Percentiles rank a stretch among this genome's conserved stretches.
Evolutionary conservation across 92 coral and sea anemone genomes (phyloP).

Genomic region (Paramuricea clavata): DNA sequence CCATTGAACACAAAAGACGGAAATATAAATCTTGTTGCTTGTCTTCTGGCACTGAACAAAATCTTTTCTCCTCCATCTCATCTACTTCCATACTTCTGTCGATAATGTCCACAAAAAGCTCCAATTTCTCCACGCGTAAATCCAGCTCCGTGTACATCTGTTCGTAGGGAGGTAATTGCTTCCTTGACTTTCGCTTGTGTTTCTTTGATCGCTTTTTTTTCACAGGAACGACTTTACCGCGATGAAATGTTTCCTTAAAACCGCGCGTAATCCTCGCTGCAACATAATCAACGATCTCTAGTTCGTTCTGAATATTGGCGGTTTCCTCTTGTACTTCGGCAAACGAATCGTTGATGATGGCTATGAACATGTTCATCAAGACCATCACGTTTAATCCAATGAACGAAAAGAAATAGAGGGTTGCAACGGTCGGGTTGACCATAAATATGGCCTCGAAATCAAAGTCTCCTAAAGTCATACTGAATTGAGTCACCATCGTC

Average conservation of each 20-base stretch:
- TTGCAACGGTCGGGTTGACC: background rate
- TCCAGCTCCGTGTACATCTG: background rate
- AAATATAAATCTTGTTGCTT: background rate
- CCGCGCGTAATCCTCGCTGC: background rate
- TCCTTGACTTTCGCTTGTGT: background rate
- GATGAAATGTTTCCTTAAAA: background rate
- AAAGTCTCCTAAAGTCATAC: background rate
- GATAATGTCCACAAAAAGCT: background rate
- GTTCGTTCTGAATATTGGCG: background rate
- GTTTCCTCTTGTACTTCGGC: background rate
- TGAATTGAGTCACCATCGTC: background rate
- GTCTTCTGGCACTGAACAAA: background rate
- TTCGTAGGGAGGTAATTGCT: background rate
- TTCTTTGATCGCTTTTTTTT: background rate
- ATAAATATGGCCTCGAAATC: background rate
- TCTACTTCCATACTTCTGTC: background rate
- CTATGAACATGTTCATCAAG: background rate
- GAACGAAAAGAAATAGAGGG: background rate
- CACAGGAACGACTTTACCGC: background rate
- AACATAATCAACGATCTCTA: background rate
- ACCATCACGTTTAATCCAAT: constrained; percentile 4
- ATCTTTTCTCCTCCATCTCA: background rate
- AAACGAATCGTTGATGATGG: background rate
- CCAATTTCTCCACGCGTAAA: background rate
- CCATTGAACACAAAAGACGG: constrained; percentile 4